Percentiles rank a stretch among this genome's conserved stretches.
Evolutionary conservation across 92 coral and sea anemone genomes (phyloP).

Genomic region (Muricea muricata): DNA sequence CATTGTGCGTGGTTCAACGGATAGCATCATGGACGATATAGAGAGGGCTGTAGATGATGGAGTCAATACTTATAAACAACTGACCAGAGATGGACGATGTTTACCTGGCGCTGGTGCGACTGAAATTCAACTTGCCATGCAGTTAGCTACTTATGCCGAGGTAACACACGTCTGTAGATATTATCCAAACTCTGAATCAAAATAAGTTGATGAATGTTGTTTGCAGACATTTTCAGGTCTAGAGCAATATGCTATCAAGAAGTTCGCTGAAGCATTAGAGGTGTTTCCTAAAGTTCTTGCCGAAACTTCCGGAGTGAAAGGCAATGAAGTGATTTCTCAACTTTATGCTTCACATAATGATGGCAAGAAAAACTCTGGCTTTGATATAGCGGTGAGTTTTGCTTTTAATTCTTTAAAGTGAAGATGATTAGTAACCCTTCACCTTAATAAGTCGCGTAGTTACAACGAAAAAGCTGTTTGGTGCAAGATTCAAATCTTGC

Average conservation of each 20-base stretch:
- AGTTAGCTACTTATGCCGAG: slow-evolving; percentile 90
- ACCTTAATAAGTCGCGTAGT: too few species aligned
- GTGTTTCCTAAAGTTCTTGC: slow-evolving; percentile 86
- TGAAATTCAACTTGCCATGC: slow-evolving; percentile 95
- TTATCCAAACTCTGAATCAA: too few species aligned
- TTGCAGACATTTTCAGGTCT: slow-evolving; percentile 94
- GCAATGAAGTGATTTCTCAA: slow-evolving; percentile 89
- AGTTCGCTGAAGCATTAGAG: slow-evolving; percentile 90
- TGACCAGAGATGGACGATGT: slow-evolving; percentile 88
- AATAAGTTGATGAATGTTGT: too few species aligned
- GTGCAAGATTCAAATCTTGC: too few species aligned
- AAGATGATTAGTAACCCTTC: neutral
- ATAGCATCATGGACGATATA: slow-evolving; percentile 95
- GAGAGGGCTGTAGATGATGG: slow-evolving; percentile 99
- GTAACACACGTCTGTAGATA: too few species aligned
- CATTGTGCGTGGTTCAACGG: slow-evolving; percentile 91
- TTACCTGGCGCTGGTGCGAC: slow-evolving; percentile 98
- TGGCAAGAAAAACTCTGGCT: slow-evolving; percentile 93
- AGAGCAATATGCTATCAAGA: slow-evolving; percentile 96
- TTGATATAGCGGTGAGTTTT: slow-evolving; percentile 87
- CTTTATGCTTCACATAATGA: slow-evolving; percentile 93
- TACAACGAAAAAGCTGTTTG: too few species aligned
- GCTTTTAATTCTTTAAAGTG: neutral
- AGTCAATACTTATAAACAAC: slow-evolving; percentile 87
- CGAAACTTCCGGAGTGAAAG: slow-evolving; percentile 90